Conservation (phyloP, 2,113 vertebrate species). For the Datnioides undecimradiatus region DNA sequence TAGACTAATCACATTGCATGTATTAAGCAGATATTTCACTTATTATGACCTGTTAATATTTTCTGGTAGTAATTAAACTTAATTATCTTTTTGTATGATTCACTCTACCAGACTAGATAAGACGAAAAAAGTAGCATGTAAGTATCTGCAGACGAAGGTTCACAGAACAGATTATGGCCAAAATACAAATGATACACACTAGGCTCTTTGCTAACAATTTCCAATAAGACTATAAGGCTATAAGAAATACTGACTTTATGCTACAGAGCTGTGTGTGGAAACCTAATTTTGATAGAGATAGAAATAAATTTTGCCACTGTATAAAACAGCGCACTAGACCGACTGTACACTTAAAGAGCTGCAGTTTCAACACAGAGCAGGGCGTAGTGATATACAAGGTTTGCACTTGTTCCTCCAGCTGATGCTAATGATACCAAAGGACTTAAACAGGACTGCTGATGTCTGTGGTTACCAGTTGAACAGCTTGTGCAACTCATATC, state of each 20-base stretch:
- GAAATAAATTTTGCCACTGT: background rate
- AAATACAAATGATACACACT: background rate
- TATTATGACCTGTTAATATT: slow-evolving; percentile 6
- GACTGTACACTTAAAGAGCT: background rate
- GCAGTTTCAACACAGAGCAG: background rate
- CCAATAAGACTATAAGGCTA: too few relatives aligned
- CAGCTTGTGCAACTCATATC: slow-evolving; percentile 56
- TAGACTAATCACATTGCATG: background rate
- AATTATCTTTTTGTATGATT: slow-evolving; percentile 9
- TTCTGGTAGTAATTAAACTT: slow-evolving; percentile 2
- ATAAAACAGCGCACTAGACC: background rate
- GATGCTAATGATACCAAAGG: background rate
- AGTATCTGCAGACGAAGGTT: background rate
- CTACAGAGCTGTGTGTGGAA: background rate
- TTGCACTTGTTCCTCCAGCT: background rate
- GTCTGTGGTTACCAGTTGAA: background rate
- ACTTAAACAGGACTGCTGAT: background rate
- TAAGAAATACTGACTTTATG: background rate
- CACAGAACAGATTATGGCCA: background rate
- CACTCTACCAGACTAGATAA: slow-evolving; percentile 7
- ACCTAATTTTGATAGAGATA: background rate
- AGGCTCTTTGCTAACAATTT: background rate
- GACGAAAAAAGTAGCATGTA: background rate
- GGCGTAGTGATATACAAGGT: background rate
- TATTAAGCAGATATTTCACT: background rate